Evolutionary conservation across 2,888 invertebrate species (phyloP), one percentile per base, ranked within the genome.

Genomic region (Acrobeloides nanus): DNA sequence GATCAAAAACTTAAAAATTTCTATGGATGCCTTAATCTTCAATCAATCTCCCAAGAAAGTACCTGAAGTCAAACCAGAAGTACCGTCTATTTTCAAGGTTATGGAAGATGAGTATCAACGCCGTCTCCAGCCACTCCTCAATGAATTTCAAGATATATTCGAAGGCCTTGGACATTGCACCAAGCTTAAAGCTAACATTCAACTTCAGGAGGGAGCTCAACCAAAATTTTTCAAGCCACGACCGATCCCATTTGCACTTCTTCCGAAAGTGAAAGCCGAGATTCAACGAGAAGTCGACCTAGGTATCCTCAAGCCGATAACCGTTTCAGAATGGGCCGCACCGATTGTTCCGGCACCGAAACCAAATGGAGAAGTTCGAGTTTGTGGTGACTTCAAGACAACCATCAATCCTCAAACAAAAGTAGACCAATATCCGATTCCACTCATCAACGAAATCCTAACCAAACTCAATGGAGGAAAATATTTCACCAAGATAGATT

Each of bases 391-490:
- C 37, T 55, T 47, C 31, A 45, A 33, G n/a, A 44, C 46, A 0
- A 46, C 50, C 5, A 21, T 55, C 23, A 61, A 63, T 40, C 42
- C n/a, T 3, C 23, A 33, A 2, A 27, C 56, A 1, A 44, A 40
- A n/a, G 31, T 48, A 1, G 23, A 59, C 5, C 29, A 47, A 7
- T 50, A 62, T 39, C 60, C 59, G 8, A 21, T 61, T 24, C 62
- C 62, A 0, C 35, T 29, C 2, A 33, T 48, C 1, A 56, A 60
- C 10, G 53, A 61, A 12, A 24, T 58, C 4, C 52, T 50, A 39
- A 24, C 29, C 12, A 25, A 15, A n/a, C 40, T 58, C n/a, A 50
- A 48, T 31, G 54, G 50, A 18, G 55, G 54, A 6, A n/a, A 2
- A 2, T 6, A 38, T 10, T 61, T 56, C 46, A 39, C 53, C 1